Percentiles rank a stretch among this genome's conserved stretches.
Conservation (phyloP, 1,140 invertebrate species). For the Drosophila kikkawai region DNA sequence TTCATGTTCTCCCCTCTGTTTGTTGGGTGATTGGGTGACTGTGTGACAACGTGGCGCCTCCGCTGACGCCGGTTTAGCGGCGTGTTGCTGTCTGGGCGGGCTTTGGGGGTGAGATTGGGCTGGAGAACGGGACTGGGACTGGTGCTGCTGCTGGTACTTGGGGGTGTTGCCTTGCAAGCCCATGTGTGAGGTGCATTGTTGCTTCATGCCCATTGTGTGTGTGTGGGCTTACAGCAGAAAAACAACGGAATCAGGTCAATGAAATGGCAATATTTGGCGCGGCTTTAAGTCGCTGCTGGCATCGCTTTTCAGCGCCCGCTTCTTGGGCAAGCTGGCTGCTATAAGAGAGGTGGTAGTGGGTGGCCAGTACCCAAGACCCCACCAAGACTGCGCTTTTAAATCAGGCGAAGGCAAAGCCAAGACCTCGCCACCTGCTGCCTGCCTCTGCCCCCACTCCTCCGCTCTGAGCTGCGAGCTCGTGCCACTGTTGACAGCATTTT, state of each 20-base stretch:
- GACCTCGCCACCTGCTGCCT: constrained; percentile 13
- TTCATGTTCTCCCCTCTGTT: constrained; percentile 7
- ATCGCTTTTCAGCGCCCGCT: constrained; percentile 57
- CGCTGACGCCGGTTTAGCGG: constrained; percentile 71
- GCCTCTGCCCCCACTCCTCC: not conserved
- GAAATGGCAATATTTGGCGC: constrained; percentile 81
- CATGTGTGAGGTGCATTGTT: constrained; percentile 63
- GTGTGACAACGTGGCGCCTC: constrained; percentile 73
- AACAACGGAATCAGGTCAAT: constrained; percentile 76
- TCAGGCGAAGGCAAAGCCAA: constrained; percentile 29
- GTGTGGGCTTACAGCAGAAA: constrained; percentile 62
- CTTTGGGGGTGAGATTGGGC: constrained; percentile 11
- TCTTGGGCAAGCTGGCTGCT: constrained; percentile 13
- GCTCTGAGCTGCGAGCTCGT: constrained; percentile 14
- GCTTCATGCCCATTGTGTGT: constrained; percentile 56
- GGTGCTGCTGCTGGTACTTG: not conserved
- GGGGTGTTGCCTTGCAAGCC: constrained; percentile 65
- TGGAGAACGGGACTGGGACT: not conserved
- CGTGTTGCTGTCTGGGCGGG: constrained; percentile 53
- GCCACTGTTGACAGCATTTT: constrained; percentile 58
- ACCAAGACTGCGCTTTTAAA: constrained; percentile 15
- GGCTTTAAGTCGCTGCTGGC: constrained; percentile 64
- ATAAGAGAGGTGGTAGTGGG: not conserved
- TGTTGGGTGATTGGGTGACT: constrained; percentile 11
- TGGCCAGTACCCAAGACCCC: not conserved